These are phyloP conservation scores for Paramuricea clavata DNA, from an alignment of 92 coral and sea anemone genomes.

Conservation along the genomic window DNA sequence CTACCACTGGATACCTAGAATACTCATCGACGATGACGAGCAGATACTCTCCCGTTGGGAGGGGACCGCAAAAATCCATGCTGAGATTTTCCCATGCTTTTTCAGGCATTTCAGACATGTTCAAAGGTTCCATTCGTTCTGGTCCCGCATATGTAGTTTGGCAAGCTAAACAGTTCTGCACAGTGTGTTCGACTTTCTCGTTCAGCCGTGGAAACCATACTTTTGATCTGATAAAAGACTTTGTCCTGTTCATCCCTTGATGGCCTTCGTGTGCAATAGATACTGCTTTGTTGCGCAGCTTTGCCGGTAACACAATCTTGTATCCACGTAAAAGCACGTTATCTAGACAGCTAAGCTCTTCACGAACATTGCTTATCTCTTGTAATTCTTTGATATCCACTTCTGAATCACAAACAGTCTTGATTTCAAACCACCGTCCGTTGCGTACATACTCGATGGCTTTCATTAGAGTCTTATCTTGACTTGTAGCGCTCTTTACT, in stretches of 20 bases:
- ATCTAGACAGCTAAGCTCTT: slow-evolving; percentile 12
- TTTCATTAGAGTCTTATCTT: slow-evolving; percentile 1
- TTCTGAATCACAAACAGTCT: neutral
- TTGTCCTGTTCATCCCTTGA: slow-evolving; percentile 48
- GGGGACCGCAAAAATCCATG: slow-evolving; percentile 19
- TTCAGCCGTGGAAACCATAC: slow-evolving; percentile 18
- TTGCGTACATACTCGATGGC: slow-evolving; percentile 20
- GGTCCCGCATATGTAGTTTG: neutral
- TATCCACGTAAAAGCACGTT: neutral
- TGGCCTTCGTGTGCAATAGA: slow-evolving; percentile 61
- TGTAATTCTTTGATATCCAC: neutral
- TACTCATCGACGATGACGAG: slow-evolving; percentile 24
- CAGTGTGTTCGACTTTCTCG: neutral
- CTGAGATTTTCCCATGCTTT: slow-evolving; percentile 25
- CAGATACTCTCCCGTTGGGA: neutral
- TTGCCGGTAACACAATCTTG: slow-evolving; percentile 12
- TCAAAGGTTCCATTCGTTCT: neutral
- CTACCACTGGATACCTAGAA: slow-evolving; percentile 42
- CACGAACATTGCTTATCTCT: neutral
- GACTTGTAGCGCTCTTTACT: slow-evolving; percentile 2
- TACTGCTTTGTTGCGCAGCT: neutral
- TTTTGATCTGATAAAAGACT: slow-evolving; percentile 24
- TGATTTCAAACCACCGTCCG: slow-evolving; percentile 12
- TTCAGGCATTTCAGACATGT: slow-evolving; percentile 25
- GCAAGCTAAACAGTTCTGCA: neutral